Base-by-base conservation (phyloP, 2,113 vertebrate genomes). In the Callionymus lyra region DNA sequence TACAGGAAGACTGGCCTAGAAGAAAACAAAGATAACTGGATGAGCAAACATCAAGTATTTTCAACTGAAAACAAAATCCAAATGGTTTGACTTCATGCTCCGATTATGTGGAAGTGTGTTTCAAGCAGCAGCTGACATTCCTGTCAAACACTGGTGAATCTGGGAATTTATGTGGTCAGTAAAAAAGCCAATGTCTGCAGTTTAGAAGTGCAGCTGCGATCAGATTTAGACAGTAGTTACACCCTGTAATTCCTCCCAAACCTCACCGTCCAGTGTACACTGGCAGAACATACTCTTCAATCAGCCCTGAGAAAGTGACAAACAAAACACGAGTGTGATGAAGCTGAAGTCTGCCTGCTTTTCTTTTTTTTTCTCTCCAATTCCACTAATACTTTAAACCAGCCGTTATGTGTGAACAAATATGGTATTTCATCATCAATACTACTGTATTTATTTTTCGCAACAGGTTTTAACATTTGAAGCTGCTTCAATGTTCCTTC, bases 191-290 rank as follows among this genome's bases (percentile, higher is more conserved):
- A n/a, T n/a, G 50, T 64, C 59, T 72, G 63, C 71, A 59, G 50
- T 53, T 65, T 38, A 40, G 57, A 45, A 54, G 61, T 74, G 68
- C 40, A 71, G 71, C 65, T 59, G 50, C 35, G 64, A 47, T 63
- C 65, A 47, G 38, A 66, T 78, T 72, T 71, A 78, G 65, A 80
- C 44, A 59, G 53, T 40, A n/a, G n/a, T n/a, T 21, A 42, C 61
- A 74, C 70, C 75, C 77, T 75, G 65, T 72, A 75, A 82, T 82
- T 78, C 63, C 44, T 34, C 44, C 40, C 50, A 42, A 71, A 64
- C 63, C 70, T 68, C 60, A 65, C 36, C 8, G 54, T 43, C 38
- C 40, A 55, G 61, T 52, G 39, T 53, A n/a, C n/a, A 13, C 31
- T 3, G 12, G 9, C 8, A 38, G 17, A 38, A 39, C 6, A 13